Evolutionary conservation across 2,113 vertebrate species (phyloP).

Genomic region (Mormoops blainvillei): DNA sequence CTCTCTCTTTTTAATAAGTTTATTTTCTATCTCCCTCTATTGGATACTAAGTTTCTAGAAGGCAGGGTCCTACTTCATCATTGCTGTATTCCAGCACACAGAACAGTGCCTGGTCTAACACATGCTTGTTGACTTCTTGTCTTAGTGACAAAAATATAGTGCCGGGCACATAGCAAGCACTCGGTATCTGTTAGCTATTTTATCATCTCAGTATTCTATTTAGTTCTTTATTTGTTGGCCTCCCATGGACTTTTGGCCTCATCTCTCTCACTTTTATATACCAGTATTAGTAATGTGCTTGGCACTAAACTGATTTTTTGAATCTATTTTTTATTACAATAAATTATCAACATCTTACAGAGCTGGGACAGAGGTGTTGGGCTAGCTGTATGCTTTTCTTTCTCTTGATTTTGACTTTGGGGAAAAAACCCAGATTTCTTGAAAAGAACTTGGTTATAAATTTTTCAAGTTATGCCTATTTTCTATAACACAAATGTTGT

Average conservation of each 20-base stretch:
- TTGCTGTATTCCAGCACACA: neutral
- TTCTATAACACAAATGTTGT: neutral
- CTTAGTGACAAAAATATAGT: neutral
- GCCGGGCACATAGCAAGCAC: neutral
- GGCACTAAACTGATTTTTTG: neutral
- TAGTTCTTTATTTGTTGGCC: neutral
- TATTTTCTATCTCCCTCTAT: neutral
- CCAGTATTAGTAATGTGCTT: neutral
- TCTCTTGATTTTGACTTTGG: neutral
- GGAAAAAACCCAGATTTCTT: neutral
- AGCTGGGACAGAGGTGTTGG: neutral
- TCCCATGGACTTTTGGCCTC: neutral
- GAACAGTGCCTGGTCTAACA: neutral
- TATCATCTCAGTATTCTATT: neutral
- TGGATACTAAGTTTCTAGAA: neutral
- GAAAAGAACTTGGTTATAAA: neutral
- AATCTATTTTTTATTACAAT: neutral
- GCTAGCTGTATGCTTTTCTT: neutral
- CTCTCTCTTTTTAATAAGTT: neutral
- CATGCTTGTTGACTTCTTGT: neutral
- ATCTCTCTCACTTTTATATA: neutral
- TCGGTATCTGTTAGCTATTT: neutral
- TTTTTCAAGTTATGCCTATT: conserved; percentile 14
- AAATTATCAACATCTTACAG: neutral
- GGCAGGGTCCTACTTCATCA: neutral